Percentiles rank a stretch among this genome's conserved stretches.
Conservation (phyloP, 1,140 invertebrate genomes). For the Leptopilina boulardi region DNA sequence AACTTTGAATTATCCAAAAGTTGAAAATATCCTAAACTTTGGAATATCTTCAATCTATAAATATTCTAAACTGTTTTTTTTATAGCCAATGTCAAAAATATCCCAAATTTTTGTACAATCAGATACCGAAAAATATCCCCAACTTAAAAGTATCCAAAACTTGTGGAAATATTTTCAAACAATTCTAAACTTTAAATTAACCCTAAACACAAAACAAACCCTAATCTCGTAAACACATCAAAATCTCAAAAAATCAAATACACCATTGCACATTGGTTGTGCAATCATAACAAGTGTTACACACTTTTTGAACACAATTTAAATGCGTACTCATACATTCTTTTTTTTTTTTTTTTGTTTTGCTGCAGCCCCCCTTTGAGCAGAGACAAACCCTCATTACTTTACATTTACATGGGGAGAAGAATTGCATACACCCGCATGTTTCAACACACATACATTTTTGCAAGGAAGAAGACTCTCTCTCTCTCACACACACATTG, state of each 20-base stretch:
- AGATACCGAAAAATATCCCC: background rate
- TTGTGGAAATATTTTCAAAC: background rate
- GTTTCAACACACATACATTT: background rate
- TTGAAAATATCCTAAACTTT: background rate
- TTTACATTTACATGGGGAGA: background rate
- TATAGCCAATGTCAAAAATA: no score
- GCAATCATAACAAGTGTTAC: no score
- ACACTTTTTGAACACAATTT: no score
- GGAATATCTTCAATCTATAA: background rate
- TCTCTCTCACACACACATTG: background rate
- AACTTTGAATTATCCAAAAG: background rate
- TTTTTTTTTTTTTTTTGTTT: background rate
- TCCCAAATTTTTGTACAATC: no score
- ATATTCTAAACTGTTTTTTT: background rate
- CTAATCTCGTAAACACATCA: no score
- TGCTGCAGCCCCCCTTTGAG: background rate
- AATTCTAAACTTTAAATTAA: no score
- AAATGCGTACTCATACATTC: no score
- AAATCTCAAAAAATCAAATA: no score
- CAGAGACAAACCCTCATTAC: background rate
- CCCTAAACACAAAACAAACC: background rate
- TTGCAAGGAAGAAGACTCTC: background rate
- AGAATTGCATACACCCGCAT: background rate
- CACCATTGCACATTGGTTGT: no score
- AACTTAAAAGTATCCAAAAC: background rate